Base-by-base conservation (phyloP, 2,797 vertebrate genomes). In the Distichodus sexfasciatus region DNA sequence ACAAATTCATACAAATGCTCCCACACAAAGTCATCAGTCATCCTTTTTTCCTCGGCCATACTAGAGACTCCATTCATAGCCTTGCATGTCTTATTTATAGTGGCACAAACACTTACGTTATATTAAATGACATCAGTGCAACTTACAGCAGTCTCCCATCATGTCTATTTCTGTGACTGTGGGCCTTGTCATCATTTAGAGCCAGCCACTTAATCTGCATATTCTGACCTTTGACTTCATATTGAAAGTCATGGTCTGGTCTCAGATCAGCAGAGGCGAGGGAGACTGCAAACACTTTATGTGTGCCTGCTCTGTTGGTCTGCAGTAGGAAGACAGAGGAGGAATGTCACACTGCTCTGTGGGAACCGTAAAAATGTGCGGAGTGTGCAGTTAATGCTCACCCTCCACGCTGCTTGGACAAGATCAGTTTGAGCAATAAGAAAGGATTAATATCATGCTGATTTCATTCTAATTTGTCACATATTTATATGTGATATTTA, bases 361-460 rank as follows among this genome's bases (percentile, higher is more conserved):
- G 66, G 59, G 59, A 77, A 51, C 31, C 65, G 58, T 60, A 26
- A 60, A 69, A 65, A 66, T 72, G 59, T 60, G 47, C 76, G 24
- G 44, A 53, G 24, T 23, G 44, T 69, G 41, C 12, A 19, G 33
- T 46, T 53, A 62, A 15, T 43, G 29, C n/a, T n/a, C n/a, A n/a
- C n/a, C n/a, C n/a, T n/a, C n/a, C n/a, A n/a, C n/a, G n/a, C 60
- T 38, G 61, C 48, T 55, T 59, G 44, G n/a, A 54, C 17, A 54
- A 9, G 8, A 33, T 3, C 8, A n/a, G n/a, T n/a, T n/a, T n/a
- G n/a, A n/a, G n/a, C n/a, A n/a, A n/a, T n/a, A n/a, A n/a, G n/a
- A n/a, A n/a, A n/a, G 33, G 33, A 38, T 14, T 38, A n/a, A 26
- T 26, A 26, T 28, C 26, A n/a, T 28, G 12, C 36, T 4, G n/a